Evolutionary conservation across 2,113 vertebrate genomes (phyloP).

Genomic region (Eudyptes chrysolophus): DNA sequence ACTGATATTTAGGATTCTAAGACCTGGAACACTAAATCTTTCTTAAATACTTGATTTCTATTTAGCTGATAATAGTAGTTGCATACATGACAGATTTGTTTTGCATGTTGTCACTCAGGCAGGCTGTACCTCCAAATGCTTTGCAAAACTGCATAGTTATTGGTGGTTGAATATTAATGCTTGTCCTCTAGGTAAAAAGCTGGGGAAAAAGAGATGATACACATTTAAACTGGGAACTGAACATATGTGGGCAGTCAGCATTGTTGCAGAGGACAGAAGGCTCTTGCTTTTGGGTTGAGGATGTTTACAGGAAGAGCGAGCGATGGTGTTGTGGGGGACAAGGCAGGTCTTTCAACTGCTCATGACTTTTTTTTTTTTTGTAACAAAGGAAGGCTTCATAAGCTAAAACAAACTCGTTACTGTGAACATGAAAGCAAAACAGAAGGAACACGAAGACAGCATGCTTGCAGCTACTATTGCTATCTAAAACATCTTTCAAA

Average conservation of each 20-base stretch:
- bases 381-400: background rate
- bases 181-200: background rate
- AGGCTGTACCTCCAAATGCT: background rate
- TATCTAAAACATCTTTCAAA: background rate
- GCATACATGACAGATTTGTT: background rate
- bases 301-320: background rate
- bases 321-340: background rate
- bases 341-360: background rate
- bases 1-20: background rate
- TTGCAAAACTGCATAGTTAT: background rate
- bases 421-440: background rate
- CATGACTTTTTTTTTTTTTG: background rate
- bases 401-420: background rate
- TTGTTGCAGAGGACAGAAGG: background rate
- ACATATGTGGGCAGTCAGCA: background rate
- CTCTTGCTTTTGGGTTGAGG: background rate
- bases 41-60: background rate
- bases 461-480: background rate
- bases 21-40: background rate
- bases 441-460: background rate
- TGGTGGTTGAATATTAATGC: background rate
- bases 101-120: background rate
- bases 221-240: background rate
- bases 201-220: background rate
- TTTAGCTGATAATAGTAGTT: background rate